phyloP scores from a whole-genome alignment of 2,797 vertebrate species.

The Urocyon cinereoargenteus region DNA sequence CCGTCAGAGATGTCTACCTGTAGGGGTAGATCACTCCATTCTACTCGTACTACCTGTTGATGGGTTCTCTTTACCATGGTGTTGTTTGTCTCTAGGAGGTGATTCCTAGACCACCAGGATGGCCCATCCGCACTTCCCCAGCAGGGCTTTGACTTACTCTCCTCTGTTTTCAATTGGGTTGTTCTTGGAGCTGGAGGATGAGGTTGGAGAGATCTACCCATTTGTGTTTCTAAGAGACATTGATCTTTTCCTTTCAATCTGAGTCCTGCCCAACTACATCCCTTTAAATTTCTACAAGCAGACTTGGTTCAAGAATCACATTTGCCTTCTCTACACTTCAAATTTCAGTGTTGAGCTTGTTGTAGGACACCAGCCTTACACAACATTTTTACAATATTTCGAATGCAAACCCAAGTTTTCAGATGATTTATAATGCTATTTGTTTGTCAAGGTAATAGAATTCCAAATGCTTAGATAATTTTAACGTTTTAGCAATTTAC shows the following conservation, averaged over 20 bases:
- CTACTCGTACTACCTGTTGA: neutral
- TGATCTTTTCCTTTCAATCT: neutral
- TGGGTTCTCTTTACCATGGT: neutral
- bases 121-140: neutral
- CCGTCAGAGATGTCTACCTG: neutral
- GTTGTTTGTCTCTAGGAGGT: neutral
- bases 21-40: neutral
- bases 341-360: neutral
- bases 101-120: too few species aligned
- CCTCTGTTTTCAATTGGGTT: neutral
- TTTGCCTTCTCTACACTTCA: neutral
- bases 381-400: neutral
- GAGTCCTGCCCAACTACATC: neutral
- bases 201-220: neutral
- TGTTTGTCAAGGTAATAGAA: constrained; percentile 26
- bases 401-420: neutral
- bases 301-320: neutral
- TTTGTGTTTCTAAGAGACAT: neutral
- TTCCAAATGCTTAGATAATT: constrained; percentile 35
- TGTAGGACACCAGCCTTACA: neutral
- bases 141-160: neutral
- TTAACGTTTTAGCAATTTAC: neutral
- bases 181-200: neutral
- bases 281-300: neutral
- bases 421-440: neutral